Base-by-base conservation (phyloP, 2,888 invertebrate species). In the Nasonia oneida region DNA sequence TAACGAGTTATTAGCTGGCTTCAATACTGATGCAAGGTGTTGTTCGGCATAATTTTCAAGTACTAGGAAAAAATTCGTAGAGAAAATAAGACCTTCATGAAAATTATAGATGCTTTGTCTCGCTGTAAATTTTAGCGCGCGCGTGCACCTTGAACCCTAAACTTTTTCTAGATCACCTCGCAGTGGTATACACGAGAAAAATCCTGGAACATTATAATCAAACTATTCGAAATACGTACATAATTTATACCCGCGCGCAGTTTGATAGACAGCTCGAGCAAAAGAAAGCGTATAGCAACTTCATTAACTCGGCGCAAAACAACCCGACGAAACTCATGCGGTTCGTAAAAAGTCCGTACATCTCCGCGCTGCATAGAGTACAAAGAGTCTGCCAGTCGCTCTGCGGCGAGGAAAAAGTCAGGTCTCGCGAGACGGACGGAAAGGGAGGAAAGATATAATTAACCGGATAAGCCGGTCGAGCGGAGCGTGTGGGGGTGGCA, bases 391-490 rank as follows among this genome's bases (percentile, higher is more conserved):
- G n/a, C 57, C 5, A n/a, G 57, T 18, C 1, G 29, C 23, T 18
- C 23, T 23, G 61, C n/a, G 8, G 4, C 33, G 70, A 29, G 18
- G 37, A 61, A 61, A 23, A 61, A 61, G 61, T 61, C 61, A 18
- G 5, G 53, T 50, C 71, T 15, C n/a, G 23, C n/a, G 74, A 47
- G 81, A 80, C 57, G 57, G 80, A 77, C 73, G 74, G 79, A 70
- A 42, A 81, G 67, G 73, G 57, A 42, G 33, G 33, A 76, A 81
- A 82, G 83, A 84, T 86, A 86, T 86, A 87, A 86, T 87, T 86
- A 84, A 78, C 70, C 74, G 61, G 85, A 85, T 85, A 81, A 74
- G 80, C 64, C 23, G 47, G 61, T 70, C 47, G 53, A 23, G 37
- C 5, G 57, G 47, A 75, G 61, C 29, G 18, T 57, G 42, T 23